Evolutionary conservation across 2,888 invertebrate genomes (phyloP).

Genomic region (Agonopterix arenella): DNA sequence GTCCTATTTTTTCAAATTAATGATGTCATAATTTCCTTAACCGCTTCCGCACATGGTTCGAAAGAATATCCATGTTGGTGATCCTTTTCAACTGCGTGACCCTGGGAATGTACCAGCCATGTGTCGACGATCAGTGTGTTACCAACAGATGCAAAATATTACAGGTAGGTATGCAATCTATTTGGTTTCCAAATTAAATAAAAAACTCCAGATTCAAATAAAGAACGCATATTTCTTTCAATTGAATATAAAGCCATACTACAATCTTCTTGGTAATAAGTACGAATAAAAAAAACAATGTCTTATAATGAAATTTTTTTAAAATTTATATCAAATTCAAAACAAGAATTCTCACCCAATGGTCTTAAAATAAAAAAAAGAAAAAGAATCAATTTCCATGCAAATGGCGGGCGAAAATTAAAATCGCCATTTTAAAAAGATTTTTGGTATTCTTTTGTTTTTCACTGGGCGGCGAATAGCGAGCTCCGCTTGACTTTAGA

Average conservation of each 20-base stretch:
- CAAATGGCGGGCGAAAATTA: constrained; percentile 3
- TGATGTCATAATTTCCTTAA: constrained; percentile 76
- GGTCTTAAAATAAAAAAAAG: background rate
- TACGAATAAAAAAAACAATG: too few species aligned
- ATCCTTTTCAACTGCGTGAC: constrained; percentile 99
- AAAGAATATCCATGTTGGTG: constrained; percentile 98
- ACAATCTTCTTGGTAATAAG: too few species aligned
- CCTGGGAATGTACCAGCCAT: constrained; percentile 99
- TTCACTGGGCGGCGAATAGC: background rate
- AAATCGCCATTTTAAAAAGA: background rate
- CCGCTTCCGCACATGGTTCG: constrained; percentile 92
- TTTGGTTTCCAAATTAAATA: background rate
- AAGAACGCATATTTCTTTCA: too few species aligned
- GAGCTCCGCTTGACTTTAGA: background rate
- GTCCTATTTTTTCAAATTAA: background rate
- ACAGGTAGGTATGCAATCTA: constrained; percentile 89
- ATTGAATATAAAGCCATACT: too few species aligned
- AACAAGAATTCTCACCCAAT: background rate
- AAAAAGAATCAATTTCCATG: constrained; percentile 7
- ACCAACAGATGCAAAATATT: constrained; percentile 93
- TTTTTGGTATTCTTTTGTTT: constrained; percentile 6
- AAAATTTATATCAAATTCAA: background rate
- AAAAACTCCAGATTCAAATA: background rate
- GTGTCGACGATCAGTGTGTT: constrained; percentile 94
- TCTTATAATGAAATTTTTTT: too few species aligned